Conservation (phyloP, 37 sponge, comb jelly and placozoan genomes). For the Agelas oroides region DNA sequence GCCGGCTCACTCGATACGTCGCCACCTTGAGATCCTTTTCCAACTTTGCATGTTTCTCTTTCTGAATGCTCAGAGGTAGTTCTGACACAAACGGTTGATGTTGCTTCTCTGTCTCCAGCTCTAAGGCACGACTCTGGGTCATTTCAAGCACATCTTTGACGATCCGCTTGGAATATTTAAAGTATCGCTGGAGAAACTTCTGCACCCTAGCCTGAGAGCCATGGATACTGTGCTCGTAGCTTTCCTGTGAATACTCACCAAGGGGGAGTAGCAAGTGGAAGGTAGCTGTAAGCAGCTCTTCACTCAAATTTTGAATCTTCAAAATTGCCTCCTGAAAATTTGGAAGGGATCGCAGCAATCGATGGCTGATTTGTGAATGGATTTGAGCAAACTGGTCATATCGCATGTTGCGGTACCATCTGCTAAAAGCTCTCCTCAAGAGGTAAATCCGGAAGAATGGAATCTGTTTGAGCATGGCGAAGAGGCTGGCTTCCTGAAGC, state of each 20-base stretch:
- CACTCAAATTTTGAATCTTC: slow-evolving; percentile 46
- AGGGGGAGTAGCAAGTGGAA: slow-evolving; percentile 25
- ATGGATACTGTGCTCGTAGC: neutral
- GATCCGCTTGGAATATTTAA: slow-evolving; percentile 64
- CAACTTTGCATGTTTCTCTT: slow-evolving; percentile 27
- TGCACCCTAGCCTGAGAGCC: neutral
- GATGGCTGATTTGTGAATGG: neutral
- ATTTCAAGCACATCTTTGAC: slow-evolving; percentile 28
- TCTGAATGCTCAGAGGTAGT: slow-evolving; percentile 68
- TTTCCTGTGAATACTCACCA: slow-evolving; percentile 23
- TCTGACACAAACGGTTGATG: slow-evolving; percentile 74
- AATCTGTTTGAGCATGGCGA: slow-evolving; percentile 48
- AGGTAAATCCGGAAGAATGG: slow-evolving; percentile 66
- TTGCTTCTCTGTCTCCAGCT: slow-evolving; percentile 23
- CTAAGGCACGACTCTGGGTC: neutral
- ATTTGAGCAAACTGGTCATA: slow-evolving; percentile 29
- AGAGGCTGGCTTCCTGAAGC: slow-evolving; percentile 76
- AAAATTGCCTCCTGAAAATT: slow-evolving; percentile 39
- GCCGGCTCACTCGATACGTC: slow-evolving; percentile 25
- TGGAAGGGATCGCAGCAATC: slow-evolving; percentile 42
- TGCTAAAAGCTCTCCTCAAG: slow-evolving; percentile 48
- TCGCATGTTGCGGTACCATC: slow-evolving; percentile 65
- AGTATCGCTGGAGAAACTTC: slow-evolving; percentile 44
- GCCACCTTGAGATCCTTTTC: slow-evolving; percentile 35
- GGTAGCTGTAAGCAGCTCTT: slow-evolving; percentile 60